Conservation (phyloP, 2,888 invertebrate genomes). For the Piscicola geometra region DNA sequence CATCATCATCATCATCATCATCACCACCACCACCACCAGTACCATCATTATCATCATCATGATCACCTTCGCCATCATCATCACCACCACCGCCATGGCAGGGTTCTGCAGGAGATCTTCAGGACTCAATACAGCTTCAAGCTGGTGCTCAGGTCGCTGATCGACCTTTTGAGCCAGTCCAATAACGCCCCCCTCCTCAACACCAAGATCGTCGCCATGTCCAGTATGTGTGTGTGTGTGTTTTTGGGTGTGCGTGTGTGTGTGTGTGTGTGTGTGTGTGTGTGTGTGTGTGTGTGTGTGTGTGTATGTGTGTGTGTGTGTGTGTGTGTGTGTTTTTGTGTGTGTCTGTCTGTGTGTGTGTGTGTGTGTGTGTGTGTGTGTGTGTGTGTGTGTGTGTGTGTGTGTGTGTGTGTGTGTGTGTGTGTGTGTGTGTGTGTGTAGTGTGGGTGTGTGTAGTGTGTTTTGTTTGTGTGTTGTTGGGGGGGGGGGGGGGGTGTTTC, state of each 20-base stretch:
- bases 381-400: too few relatives aligned
- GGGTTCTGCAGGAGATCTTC: conserved; percentile 81
- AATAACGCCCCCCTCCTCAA: conserved; percentile 46
- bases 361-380: too few relatives aligned
- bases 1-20: neutral
- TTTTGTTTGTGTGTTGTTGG: too few relatives aligned
- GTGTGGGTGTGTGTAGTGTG: too few relatives aligned
- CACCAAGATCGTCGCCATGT: conserved; percentile 45
- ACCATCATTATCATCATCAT: conserved; percentile 12
- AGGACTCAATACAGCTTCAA: conserved; percentile 70
- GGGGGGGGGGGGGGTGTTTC: too few relatives aligned
- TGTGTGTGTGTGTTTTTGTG: too few relatives aligned
- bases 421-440: too few relatives aligned
- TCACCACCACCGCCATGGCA: conserved; percentile 41
- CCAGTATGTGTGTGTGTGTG: conserved; percentile 48
- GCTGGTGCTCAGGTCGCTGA: conserved; percentile 71
- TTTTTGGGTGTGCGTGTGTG: too few relatives aligned
- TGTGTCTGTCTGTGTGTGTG: too few relatives aligned
- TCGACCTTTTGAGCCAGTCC: conserved; percentile 68
- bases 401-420: too few relatives aligned
- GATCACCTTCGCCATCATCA: neutral
- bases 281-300: neutral
- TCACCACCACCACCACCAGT: conserved; percentile 18
- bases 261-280: conserved; percentile 9
- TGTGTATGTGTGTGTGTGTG: conserved; percentile 15